Percentiles rank a stretch among this genome's conserved stretches.
Evolutionary conservation across 1,140 invertebrate species (phyloP).

Genomic region (Cydia amplana): DNA sequence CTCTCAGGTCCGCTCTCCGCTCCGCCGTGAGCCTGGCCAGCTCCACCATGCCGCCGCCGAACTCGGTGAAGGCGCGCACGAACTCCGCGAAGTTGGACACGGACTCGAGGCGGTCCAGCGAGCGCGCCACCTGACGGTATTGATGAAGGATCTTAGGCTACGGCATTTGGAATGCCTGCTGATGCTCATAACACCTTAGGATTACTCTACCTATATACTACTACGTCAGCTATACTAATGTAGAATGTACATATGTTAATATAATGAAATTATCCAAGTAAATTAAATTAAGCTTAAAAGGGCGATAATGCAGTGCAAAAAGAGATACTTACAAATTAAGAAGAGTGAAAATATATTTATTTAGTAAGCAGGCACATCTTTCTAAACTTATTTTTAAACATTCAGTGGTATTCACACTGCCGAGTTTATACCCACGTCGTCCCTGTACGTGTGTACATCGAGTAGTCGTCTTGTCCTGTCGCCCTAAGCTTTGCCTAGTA

Average conservation of each 20-base stretch:
- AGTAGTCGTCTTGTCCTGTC: neutral
- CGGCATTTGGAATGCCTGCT: constrained; percentile 29
- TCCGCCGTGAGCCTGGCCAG: constrained; percentile 94
- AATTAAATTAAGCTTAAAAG: neutral
- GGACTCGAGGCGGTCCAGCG: constrained; percentile 92
- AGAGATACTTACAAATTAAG: too few species aligned
- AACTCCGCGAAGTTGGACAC: constrained; percentile 99
- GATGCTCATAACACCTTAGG: constrained; percentile 23
- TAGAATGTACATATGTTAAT: too few species aligned
- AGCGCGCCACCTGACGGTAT: constrained; percentile 84
- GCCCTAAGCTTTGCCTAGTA: neutral
- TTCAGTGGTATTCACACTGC: constrained; percentile 93
- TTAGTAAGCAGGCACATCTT: too few species aligned
- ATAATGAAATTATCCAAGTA: too few species aligned
- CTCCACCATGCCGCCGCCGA: constrained; percentile 99
- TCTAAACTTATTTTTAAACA: too few species aligned
- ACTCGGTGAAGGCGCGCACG: constrained; percentile 98
- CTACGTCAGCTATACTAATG: neutral
- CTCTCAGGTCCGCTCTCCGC: constrained; percentile 93
- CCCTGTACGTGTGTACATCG: constrained; percentile 50
- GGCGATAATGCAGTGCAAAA: too few species aligned
- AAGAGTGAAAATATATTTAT: too few species aligned
- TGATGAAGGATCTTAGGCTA: constrained; percentile 33
- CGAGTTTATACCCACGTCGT: constrained; percentile 89
- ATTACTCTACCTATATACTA: neutral